phyloP scores from a whole-genome alignment of 2,797 vertebrate genomes.

The Vultur gryphus region DNA sequence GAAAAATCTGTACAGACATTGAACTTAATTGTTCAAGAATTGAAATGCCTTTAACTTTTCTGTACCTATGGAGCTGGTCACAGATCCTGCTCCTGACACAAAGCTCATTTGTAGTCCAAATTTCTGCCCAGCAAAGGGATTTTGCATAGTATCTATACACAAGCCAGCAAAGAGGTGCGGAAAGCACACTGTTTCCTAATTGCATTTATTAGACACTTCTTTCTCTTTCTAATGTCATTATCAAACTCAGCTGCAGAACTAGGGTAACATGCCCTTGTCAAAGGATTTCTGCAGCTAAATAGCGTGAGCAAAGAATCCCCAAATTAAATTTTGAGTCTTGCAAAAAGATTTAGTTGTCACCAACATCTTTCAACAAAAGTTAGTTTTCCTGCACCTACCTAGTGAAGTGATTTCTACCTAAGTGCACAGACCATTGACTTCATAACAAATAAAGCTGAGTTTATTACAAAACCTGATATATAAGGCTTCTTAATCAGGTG shows the following conservation, averaged over 20 bases:
- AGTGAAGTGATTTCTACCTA: not conserved
- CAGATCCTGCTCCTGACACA: not conserved
- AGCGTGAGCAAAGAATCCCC: not conserved
- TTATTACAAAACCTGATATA: not conserved
- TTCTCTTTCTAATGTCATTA: not conserved
- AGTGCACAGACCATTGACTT: not conserved
- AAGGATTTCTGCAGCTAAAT: not conserved
- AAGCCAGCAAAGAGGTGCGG: not conserved
- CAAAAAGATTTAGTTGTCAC: not conserved
- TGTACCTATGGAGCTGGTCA: not conserved
- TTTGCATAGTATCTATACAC: not conserved
- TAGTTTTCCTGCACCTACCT: not conserved
- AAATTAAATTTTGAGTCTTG: not conserved
- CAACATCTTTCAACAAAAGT: not conserved
- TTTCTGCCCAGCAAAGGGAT: not conserved
- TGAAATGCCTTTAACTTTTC: not conserved
- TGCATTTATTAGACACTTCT: not conserved
- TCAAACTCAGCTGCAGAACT: slow-evolving; percentile 3
- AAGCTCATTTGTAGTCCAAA: not conserved
- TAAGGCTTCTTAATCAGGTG: not conserved
- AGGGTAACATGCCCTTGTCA: slow-evolving; percentile 3
- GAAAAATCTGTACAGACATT: not conserved
- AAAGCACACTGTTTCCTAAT: not conserved
- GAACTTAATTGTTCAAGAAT: not conserved
- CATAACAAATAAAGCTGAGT: not conserved